phyloP scores from a whole-genome alignment of 2,888 invertebrate genomes.

The Agrochola lota region DNA sequence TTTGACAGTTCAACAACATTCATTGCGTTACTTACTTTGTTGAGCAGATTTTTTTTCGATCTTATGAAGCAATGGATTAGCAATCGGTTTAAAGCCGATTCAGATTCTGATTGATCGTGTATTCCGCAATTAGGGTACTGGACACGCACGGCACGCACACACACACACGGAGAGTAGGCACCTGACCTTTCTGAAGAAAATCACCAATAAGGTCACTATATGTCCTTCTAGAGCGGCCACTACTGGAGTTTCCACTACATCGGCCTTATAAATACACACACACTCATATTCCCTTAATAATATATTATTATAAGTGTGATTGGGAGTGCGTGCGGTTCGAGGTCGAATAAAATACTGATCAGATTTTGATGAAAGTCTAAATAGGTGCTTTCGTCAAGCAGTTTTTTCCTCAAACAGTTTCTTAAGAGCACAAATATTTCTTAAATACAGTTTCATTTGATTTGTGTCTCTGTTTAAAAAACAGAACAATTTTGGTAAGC shows the following conservation, averaged over 20 bases:
- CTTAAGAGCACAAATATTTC: not conserved
- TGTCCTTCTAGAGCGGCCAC: not conserved
- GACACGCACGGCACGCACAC: not conserved
- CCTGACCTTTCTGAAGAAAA: not conserved
- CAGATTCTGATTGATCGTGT: too few relatives aligned
- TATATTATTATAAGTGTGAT: not conserved
- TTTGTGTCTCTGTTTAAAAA: not conserved
- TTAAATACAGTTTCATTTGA: not conserved
- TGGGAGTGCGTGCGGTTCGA: fast-evolving
- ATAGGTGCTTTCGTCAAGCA: not conserved
- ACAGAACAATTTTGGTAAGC: not conserved
- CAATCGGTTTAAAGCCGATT: too few relatives aligned
- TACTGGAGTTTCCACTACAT: not conserved
- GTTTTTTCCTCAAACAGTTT: not conserved
- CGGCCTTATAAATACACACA: not conserved
- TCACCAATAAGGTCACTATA: not conserved
- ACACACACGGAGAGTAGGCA: not conserved
- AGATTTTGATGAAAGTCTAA: not conserved
- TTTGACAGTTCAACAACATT: too few relatives aligned
- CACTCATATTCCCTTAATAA: not conserved
- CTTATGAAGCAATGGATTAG: too few relatives aligned
- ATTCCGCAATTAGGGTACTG: too few relatives aligned
- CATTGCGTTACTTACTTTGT: too few relatives aligned
- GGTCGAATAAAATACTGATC: not conserved
- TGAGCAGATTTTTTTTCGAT: too few relatives aligned